A percentile compares a stretch with the other conserved stretches of the same genome.
phyloP scores from a whole-genome alignment of 2,113 vertebrate species.

The Dascyllus trimaculatus region DNA sequence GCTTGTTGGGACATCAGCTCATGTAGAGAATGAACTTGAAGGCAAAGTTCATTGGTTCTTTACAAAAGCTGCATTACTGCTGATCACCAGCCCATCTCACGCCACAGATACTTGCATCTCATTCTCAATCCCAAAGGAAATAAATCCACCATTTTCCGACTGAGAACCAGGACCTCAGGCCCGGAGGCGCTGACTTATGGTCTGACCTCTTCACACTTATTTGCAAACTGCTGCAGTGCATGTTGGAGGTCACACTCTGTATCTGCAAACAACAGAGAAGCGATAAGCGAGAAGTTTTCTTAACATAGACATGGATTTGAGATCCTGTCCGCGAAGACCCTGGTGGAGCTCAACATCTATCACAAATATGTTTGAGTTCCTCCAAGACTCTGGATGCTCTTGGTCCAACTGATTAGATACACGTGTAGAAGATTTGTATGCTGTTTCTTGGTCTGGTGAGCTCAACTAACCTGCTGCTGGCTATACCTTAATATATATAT shows the following conservation, averaged over 20 bases:
- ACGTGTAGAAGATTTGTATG: background rate
- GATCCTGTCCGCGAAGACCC: background rate
- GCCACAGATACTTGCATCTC: background rate
- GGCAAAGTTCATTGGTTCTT: too few species aligned
- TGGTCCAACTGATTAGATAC: background rate
- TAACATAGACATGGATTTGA: background rate
- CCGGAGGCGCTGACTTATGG: background rate
- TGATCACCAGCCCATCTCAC: background rate
- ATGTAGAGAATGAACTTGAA: too few species aligned
- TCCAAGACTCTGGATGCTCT: background rate
- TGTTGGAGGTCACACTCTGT: background rate
- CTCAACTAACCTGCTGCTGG: too few species aligned
- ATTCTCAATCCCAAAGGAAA: background rate
- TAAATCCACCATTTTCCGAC: background rate
- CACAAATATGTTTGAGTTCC: background rate
- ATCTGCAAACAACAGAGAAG: background rate
- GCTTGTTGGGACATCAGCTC: too few species aligned
- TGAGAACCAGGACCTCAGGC: background rate
- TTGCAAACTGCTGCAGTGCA: too few species aligned
- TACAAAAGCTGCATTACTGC: background rate
- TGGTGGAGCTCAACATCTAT: background rate
- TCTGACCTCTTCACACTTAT: background rate
- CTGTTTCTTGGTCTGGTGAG: background rate
- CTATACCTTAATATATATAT: too few species aligned
- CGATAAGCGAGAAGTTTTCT: too few species aligned